Base-by-base conservation (phyloP, 1,140 invertebrate genomes). In the Ditylenchus dipsaci region DNA sequence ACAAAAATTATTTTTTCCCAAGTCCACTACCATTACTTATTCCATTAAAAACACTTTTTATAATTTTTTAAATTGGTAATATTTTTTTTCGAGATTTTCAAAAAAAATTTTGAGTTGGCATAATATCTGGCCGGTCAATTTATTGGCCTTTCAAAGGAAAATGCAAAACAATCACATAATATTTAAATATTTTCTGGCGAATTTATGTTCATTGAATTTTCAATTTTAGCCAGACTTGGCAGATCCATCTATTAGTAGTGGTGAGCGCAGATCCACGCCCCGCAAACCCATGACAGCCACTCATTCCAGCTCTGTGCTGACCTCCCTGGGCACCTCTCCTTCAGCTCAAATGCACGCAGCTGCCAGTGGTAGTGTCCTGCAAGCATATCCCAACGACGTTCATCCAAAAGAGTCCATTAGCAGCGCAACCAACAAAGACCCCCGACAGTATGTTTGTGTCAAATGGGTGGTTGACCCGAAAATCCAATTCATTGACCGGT, bases 381-480 rank as follows among this genome's bases (percentile, higher is more conserved):
- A 38, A 38, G 3, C 3, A 5, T 11, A 7, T 17, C 3, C n/a
- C 15, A 53, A 53, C 1, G 49, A 38, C 33, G 3, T 11, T 11
- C 33, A 53, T 15, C 15, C 15, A 21, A 19, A 19, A 19, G n/a
- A 19, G 29, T 7, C 59, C n/a, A 5, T 11, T 11, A 38, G 33
- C 33, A 61, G 59, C 26, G 53, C 17, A 1, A 11, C 33, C 11
- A 77, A 45, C 29, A 30, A 78, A 84, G 92, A 97, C 85, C 93
- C 90, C 89, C 86, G 94, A 69, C 89, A 90, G 78, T 97, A 92
- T 85, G 88, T 90, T 76, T 97, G 94, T 84, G 91, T 93, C 85
- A 93, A 92, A 0, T 97, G 95, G 95, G 92, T 95, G 81, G 87
- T 97, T 33, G 94, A 97, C 84, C 95, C 95, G 3, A 97, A 93